phyloP scores from a whole-genome alignment of 2,113 vertebrate species.

The Micromys minutus region DNA sequence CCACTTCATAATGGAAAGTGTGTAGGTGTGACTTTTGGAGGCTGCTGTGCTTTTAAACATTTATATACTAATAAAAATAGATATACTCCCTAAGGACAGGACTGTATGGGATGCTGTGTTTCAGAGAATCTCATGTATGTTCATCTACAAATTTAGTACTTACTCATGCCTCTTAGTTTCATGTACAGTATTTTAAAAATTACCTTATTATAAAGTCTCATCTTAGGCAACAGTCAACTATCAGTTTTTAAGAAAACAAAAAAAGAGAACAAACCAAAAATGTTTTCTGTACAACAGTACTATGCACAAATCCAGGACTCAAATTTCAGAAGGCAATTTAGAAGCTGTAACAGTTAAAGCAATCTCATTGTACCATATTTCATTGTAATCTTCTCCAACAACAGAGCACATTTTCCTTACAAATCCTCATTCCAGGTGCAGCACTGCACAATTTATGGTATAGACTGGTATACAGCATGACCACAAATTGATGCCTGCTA shows the following conservation, averaged over 20 bases:
- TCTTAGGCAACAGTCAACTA: neutral
- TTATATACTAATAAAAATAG: no score
- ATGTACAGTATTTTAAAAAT: neutral
- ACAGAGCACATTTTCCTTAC: neutral
- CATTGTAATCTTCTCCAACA: neutral
- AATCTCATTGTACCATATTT: neutral
- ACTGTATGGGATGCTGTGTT: neutral
- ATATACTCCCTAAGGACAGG: neutral
- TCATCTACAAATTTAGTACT: neutral
- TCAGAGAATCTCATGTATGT: neutral
- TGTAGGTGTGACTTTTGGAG: neutral
- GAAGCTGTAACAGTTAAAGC: neutral
- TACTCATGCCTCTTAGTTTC: neutral
- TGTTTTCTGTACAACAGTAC: neutral
- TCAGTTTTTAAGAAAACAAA: neutral
- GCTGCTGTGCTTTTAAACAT: neutral
- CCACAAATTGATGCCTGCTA: neutral
- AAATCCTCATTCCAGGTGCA: neutral
- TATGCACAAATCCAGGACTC: neutral
- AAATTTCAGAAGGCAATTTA: neutral
- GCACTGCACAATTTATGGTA: fast-evolving
- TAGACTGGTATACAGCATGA: neutral
- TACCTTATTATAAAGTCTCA: neutral
- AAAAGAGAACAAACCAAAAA: neutral
- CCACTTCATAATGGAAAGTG: neutral